Conservation (phyloP, 2,113 vertebrate species). For the Sinocyclocheilus anshuiensis region DNA sequence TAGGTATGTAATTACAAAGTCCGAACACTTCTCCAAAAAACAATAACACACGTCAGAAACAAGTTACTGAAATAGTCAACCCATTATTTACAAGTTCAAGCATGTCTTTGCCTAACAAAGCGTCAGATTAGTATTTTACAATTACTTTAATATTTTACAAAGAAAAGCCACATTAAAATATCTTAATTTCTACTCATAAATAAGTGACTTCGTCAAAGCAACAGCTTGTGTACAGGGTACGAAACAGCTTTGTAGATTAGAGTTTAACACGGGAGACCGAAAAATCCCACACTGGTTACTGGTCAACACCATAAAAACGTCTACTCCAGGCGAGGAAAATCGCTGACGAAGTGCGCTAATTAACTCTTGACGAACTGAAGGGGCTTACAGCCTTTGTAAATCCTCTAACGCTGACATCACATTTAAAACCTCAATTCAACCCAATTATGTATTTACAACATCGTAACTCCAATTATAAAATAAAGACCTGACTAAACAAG, state of each 20-base stretch:
- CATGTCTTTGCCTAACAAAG: conserved; percentile 79
- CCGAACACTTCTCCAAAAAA: conserved; percentile 90
- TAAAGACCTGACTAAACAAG: conserved; percentile 46
- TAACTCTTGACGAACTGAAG: conserved; percentile 73
- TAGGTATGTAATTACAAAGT: conserved; percentile 94
- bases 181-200: conserved; percentile 88
- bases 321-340: conserved; percentile 74
- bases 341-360: conserved; percentile 63
- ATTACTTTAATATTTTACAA: conserved; percentile 84
- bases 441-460: conserved; percentile 38
- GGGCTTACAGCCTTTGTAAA: conserved; percentile 58
- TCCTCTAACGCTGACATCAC: conserved; percentile 57
- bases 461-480: conserved; percentile 49
- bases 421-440: conserved; percentile 42
- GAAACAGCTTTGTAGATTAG: conserved; percentile 74
- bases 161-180: conserved; percentile 89
- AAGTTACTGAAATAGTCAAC: conserved; percentile 74
- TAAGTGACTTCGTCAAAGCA: conserved; percentile 79
- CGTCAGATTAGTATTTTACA: conserved; percentile 79
- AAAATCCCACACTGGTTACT: conserved; percentile 36
- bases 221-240: conserved; percentile 83
- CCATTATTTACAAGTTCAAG: conserved; percentile 88
- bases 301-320: conserved; percentile 61
- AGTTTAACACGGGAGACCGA: conserved; percentile 17
- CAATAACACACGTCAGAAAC: conserved; percentile 91